Conservation (phyloP, 2,797 vertebrate species). For the Miichthys miiuy region DNA sequence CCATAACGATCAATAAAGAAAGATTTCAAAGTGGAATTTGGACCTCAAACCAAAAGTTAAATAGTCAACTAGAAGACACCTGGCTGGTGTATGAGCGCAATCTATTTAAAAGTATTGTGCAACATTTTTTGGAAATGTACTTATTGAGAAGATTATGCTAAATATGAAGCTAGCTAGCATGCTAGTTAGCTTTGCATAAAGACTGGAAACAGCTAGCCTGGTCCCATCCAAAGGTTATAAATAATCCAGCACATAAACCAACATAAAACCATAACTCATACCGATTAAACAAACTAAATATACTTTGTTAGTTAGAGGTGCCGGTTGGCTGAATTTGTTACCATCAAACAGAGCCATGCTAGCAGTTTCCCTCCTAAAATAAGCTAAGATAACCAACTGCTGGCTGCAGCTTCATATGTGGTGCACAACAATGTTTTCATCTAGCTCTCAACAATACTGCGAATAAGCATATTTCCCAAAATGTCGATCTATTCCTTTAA, state of each 20-base stretch:
- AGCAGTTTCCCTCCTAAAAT: neutral
- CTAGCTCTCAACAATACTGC: neutral
- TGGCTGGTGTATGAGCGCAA: slow-evolving; percentile 10
- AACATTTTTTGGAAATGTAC: neutral
- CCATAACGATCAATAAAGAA: slow-evolving; percentile 5
- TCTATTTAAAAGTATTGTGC: neutral
- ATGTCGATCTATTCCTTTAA: neutral
- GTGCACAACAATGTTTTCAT: neutral
- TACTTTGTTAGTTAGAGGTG: neutral
- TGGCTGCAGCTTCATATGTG: neutral
- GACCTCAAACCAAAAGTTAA: slow-evolving; percentile 21
- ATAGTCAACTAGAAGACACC: slow-evolving; percentile 11
- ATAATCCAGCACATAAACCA: neutral
- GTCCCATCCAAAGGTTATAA: neutral
- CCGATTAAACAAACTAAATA: neutral
- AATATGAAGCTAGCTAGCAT: neutral
- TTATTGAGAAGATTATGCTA: neutral
- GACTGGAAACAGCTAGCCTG: neutral
- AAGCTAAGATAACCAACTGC: neutral
- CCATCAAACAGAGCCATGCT: neutral
- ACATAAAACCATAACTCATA: neutral
- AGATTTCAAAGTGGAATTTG: slow-evolving; percentile 26
- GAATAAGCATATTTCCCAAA: neutral
- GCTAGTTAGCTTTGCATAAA: neutral
- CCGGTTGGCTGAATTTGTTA: neutral